Evolutionary conservation across 2,113 vertebrate species (phyloP), one percentile per base, ranked within the genome.

Genomic region (Amphilophus citrinellus): DNA sequence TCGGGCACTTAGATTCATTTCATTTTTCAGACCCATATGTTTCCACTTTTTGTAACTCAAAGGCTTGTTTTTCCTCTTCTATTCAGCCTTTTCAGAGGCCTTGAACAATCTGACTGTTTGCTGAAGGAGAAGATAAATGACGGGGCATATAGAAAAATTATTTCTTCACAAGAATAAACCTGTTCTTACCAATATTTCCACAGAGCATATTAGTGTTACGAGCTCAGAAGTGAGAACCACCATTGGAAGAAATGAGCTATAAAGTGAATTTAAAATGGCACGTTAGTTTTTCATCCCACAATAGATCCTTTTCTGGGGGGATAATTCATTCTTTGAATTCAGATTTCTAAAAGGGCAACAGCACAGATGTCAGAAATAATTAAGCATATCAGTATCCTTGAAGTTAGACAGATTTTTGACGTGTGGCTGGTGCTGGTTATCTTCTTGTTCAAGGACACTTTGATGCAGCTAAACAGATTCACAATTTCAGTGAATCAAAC

Each of bases 381-480:
- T 79, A 18, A 3, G 44, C 15, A 44, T 15, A 39, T 61, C 27
- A 42, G 10, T 15, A 10, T 58, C 60, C 18, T 10, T 58, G 61
- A 83, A 82, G 20, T 63, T 32, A 3, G 13, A 39, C 37, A 79
- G 60, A n/a, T 77, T 73, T 30, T 59, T 35, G 22, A 27, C 56
- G 73, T 62, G 66, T 37, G 47, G 76, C 50, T 63, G 30, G 17
- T 60, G 76, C 50, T 63, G 30, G 17, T 60, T 60, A 75, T 65
- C 2, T 15, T 65, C 76, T 66, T 56, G 79, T 56, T 90, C 79
- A 88, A 93, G 88, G 88, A 79, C 87, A n/a, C 50, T 87, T 83
- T 76, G 80, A 63, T 62, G 20, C 3, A 6, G 59, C 73, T 32
- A 68, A 61, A 79, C 71, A 61, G 30, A 47, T 61, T 71, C 59